These are phyloP conservation scores for Itoplectis maculator DNA, from an alignment of 2,888 invertebrate genomes.

Conservation along the genomic window DNA sequence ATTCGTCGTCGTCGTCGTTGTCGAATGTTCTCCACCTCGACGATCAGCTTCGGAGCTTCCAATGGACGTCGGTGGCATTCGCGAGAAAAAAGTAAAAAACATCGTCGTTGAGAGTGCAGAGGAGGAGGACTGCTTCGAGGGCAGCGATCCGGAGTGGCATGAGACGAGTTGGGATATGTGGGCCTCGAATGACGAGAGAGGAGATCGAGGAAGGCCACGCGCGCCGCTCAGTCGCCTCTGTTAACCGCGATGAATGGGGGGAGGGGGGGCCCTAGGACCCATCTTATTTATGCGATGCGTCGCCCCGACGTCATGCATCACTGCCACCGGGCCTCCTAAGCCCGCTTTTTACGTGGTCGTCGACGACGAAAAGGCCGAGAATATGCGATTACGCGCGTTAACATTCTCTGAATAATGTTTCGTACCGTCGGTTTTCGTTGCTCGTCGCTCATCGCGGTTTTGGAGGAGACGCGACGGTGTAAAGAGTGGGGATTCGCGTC, in stretches of 20 bases:
- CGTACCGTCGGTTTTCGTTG: slow-evolving; percentile 50
- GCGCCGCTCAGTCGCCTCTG: slow-evolving; percentile 65
- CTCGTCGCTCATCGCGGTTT: slow-evolving; percentile 58
- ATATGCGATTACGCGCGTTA: slow-evolving; percentile 81
- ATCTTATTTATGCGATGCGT: slow-evolving; percentile 81
- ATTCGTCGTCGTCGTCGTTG: slow-evolving; percentile 32
- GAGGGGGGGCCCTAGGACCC: slow-evolving; percentile 80
- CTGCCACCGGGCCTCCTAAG: slow-evolving; percentile 79
- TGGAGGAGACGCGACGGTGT: no score
- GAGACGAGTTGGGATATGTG: slow-evolving; percentile 30
- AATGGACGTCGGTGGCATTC: slow-evolving; percentile 34
- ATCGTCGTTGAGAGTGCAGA: slow-evolving; percentile 42
- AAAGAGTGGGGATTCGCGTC: no score
- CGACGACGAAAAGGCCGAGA: slow-evolving; percentile 78
- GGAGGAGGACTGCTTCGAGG: slow-evolving; percentile 43
- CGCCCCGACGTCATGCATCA: slow-evolving; percentile 81
- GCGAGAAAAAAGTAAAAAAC: slow-evolving; percentile 49
- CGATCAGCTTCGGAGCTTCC: background rate
- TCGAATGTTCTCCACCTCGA: slow-evolving; percentile 41
- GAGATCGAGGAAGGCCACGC: slow-evolving; percentile 59
- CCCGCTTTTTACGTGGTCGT: slow-evolving; percentile 78
- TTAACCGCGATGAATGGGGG: slow-evolving; percentile 79
- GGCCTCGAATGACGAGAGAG: slow-evolving; percentile 68
- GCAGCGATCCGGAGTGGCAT: slow-evolving; percentile 49
- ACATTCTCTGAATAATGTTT: slow-evolving; percentile 80